Percentiles rank a stretch among this genome's conserved stretches.
phyloP scores from a whole-genome alignment of 2,888 invertebrate species.

The Neoaliturus tenellus region DNA sequence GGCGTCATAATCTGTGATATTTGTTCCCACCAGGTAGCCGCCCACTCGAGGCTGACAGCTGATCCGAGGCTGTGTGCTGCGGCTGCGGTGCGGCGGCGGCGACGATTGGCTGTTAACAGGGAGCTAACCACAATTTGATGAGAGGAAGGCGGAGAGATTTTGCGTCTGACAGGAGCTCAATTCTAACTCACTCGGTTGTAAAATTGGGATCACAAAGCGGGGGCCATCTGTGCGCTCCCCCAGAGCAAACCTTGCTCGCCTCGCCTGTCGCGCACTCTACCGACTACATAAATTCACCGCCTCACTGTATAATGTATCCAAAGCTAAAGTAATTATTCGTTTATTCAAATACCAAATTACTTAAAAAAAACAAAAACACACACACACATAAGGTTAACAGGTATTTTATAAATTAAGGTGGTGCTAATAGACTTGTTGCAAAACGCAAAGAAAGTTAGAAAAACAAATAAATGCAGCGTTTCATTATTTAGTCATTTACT shows the following conservation, averaged over 20 bases:
- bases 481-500: no score
- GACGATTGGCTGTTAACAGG: slow-evolving; percentile 30
- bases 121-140: slow-evolving; percentile 44
- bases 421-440: no score
- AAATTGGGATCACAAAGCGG: slow-evolving; percentile 46
- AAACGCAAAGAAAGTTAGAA: no score
- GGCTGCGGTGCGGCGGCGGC: not conserved
- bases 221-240: slow-evolving; percentile 31
- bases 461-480: no score
- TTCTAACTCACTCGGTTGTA: slow-evolving; percentile 42
- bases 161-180: slow-evolving; percentile 47
- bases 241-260: not conserved
- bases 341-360: no score
- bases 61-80: not conserved
- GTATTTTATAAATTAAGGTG: no score
- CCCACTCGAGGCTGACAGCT: not conserved
- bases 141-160: slow-evolving; percentile 49
- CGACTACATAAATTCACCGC: no score
- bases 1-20: not conserved
- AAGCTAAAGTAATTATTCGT: no score
- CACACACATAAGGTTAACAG: no score
- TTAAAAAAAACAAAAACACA: no score
- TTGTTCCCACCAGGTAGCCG: not conserved
- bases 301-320: no score
- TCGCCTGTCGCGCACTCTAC: no score